A percentile compares a stretch with the other conserved stretches of the same genome.
Evolutionary conservation across 2,888 invertebrate genomes (phyloP).

Genomic region (Rhodophaea formosa): DNA sequence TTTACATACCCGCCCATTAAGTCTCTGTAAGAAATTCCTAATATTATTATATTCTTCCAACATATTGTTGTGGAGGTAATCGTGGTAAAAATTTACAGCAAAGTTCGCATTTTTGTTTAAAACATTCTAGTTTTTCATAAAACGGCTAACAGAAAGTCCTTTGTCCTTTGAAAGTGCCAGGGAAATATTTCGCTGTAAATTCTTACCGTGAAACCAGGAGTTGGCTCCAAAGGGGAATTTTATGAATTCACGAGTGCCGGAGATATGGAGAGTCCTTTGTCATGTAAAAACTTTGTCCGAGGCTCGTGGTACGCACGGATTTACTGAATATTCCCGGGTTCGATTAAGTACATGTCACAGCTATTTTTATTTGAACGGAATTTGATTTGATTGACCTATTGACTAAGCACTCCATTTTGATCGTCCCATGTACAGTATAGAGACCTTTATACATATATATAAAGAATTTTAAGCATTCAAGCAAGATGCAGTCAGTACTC

Average conservation of each 20-base stretch:
- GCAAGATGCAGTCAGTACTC: too few species aligned
- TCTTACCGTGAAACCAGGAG: conserved; percentile 45
- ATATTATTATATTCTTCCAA: background rate
- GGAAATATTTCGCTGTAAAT: conserved; percentile 26
- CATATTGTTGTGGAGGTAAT: background rate
- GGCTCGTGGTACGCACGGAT: background rate
- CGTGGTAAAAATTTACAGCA: background rate
- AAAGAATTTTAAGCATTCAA: too few species aligned
- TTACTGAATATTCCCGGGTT: conserved; percentile 1
- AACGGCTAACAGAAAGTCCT: background rate
- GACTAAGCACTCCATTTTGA: background rate
- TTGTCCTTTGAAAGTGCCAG: background rate
- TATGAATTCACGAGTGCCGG: conserved; percentile 31
- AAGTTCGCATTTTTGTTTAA: background rate
- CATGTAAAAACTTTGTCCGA: conserved; percentile 28
- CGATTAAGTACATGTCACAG: background rate
- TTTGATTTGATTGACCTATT: background rate
- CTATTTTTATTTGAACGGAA: background rate
- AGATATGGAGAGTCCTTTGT: conserved; percentile 25
- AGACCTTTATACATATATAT: too few species aligned
- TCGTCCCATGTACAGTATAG: too few species aligned
- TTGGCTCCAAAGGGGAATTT: conserved; percentile 32
- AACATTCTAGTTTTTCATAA: background rate
- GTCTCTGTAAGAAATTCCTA: background rate
- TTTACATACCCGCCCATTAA: too few species aligned